Evolutionary conservation across 2,797 vertebrate genomes (phyloP).

Genomic region (Alectoris magna): DNA sequence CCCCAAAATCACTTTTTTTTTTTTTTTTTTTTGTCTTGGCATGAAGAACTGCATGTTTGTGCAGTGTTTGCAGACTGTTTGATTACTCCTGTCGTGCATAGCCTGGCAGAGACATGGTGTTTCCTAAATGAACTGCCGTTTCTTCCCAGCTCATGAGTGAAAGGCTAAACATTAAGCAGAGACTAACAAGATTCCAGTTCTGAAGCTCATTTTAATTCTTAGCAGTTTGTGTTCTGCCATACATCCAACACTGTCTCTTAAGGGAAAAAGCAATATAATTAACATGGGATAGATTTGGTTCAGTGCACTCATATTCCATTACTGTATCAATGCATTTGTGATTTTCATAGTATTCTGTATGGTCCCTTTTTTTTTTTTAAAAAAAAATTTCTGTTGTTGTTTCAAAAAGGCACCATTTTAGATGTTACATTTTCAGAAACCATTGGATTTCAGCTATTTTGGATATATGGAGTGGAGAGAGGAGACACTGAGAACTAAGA

Average conservation of each 20-base stretch:
- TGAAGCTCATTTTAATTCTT: slow-evolving; percentile 36
- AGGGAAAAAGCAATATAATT: not conserved
- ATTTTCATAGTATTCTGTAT: not conserved
- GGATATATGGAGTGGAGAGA: not conserved
- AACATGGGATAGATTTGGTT: not conserved
- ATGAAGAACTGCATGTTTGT: not conserved
- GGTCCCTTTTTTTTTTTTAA: too few relatives aligned
- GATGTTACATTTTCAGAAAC: slow-evolving; percentile 5
- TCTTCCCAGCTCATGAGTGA: not conserved
- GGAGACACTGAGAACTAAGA: not conserved
- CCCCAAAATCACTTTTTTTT: not conserved
- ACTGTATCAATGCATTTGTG: not conserved
- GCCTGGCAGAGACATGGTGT: not conserved
- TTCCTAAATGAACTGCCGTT: not conserved
- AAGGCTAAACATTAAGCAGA: slow-evolving; percentile 45
- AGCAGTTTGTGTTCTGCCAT: slow-evolving; percentile 22
- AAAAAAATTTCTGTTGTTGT: rapidly evolving
- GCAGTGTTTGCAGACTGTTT: not conserved
- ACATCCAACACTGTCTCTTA: not conserved
- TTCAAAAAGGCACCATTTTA: not conserved
- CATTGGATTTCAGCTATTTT: slow-evolving; percentile 19
- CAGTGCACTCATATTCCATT: not conserved
- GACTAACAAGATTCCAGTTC: slow-evolving; percentile 12
- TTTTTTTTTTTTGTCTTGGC: not conserved
- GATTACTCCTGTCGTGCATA: not conserved